A percentile compares a stretch with the other conserved stretches of the same genome.
phyloP scores from a whole-genome alignment of 2,888 invertebrate species.

The Xestoiulus laeticollis region DNA sequence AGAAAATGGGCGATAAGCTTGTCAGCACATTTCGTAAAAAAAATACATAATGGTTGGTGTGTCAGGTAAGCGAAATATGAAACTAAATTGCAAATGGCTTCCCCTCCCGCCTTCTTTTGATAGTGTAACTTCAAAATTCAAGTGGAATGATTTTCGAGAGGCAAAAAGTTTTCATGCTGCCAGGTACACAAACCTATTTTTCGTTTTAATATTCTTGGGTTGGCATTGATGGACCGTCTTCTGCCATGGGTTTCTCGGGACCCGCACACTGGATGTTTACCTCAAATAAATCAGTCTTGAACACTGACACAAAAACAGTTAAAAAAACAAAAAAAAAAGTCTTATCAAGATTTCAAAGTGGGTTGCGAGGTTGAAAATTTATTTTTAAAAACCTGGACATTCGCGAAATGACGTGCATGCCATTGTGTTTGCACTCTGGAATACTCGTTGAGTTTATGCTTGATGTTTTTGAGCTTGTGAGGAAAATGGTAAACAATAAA shows the following conservation, averaged over 20 bases:
- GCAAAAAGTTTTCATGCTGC: neutral
- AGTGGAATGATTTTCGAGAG: neutral
- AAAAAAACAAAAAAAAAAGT: neutral
- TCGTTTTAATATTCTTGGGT: neutral
- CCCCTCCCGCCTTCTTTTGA: neutral
- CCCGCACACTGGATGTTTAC: neutral
- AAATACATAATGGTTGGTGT: neutral
- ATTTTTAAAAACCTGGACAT: conserved; percentile 7
- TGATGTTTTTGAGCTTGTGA: neutral
- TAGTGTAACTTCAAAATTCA: neutral
- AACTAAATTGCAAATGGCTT: conserved; percentile 33
- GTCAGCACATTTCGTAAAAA: neutral
- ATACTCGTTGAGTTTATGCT: conserved; percentile 27
- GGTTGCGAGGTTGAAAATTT: neutral
- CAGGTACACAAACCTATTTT: neutral
- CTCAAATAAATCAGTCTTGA: conserved; percentile 7
- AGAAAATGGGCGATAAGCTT: conserved; percentile 10
- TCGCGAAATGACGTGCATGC: neutral
- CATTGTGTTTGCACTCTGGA: conserved; percentile 24
- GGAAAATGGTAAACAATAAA: conserved; percentile 15
- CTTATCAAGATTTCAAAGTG: neutral
- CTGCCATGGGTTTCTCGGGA: neutral
- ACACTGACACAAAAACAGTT: conserved; percentile 30
- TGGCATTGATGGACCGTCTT: conserved; percentile 29
- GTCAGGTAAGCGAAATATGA: neutral